phyloP scores from a whole-genome alignment of 2,888 invertebrate species.

The Phanerotoma sp. region DNA sequence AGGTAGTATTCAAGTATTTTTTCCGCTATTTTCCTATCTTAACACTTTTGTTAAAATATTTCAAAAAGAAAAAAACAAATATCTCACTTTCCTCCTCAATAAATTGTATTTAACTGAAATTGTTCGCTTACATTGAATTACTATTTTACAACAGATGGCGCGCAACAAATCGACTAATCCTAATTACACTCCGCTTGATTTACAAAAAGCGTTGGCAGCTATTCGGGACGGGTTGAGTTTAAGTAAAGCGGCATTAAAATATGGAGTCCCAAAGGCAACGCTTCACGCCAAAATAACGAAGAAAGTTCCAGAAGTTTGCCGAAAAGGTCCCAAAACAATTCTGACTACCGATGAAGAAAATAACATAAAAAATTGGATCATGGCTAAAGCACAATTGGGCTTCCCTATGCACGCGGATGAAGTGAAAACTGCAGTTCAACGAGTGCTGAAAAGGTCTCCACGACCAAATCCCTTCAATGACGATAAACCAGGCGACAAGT shows the following conservation, averaged over 20 bases:
- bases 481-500: slow-evolving; percentile 39
- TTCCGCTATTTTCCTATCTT: no score
- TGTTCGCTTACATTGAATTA: no score
- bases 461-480: slow-evolving; percentile 35
- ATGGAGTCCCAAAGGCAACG: background rate
- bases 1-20: no score
- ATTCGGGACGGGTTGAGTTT: background rate
- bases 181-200: background rate
- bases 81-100: no score
- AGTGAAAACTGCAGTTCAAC: slow-evolving; percentile 36
- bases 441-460: slow-evolving; percentile 24
- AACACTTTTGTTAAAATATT: no score
- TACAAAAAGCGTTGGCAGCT: background rate
- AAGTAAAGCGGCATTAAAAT: background rate
- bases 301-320: slow-evolving; percentile 15
- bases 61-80: no score
- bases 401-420: slow-evolving; percentile 40
- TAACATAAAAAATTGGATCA: slow-evolving; percentile 30
- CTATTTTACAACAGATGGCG: no score
- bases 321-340: slow-evolving; percentile 14
- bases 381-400: slow-evolving; percentile 34
- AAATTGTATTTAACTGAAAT: no score
- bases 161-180: no score
- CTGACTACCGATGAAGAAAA: slow-evolving; percentile 25
- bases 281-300: slow-evolving; percentile 22